Conservation (phyloP, 2,113 vertebrate species). For the Empidonax traillii region DNA sequence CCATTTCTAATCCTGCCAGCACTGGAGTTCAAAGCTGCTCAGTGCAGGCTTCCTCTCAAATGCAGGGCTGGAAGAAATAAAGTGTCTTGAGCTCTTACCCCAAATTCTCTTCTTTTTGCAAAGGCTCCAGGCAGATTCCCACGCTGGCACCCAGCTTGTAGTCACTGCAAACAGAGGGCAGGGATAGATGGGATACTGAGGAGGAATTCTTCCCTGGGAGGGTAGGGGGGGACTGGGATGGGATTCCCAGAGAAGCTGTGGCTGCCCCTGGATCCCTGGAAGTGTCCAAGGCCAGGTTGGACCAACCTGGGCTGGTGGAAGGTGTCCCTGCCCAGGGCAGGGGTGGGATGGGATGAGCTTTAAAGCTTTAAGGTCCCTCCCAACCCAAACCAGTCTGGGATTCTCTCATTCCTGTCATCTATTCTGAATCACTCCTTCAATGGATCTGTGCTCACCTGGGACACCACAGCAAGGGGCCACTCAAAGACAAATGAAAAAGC, state of each 20-base stretch:
- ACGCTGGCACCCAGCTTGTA: conserved; percentile 71
- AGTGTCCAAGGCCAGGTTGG: rapidly evolving
- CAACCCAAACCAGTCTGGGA: neutral
- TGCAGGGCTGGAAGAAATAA: neutral
- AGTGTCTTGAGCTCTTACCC: conserved; percentile 71
- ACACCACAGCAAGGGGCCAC: neutral
- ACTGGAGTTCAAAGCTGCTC: neutral
- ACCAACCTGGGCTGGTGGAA: rapidly evolving
- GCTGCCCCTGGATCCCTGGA: neutral
- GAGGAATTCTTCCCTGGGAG: rapidly evolving
- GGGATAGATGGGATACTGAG: rapidly evolving
- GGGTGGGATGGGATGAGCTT: neutral
- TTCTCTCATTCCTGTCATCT: neutral
- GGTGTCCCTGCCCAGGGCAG: neutral
- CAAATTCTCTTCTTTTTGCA: conserved; percentile 84
- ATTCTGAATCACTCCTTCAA: neutral
- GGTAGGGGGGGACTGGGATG: neutral
- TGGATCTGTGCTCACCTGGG: neutral
- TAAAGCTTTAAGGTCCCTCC: neutral
- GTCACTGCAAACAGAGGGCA: conserved; percentile 55
- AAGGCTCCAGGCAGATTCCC: conserved; percentile 84
- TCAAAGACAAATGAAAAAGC: neutral
- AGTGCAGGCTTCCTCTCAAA: neutral
- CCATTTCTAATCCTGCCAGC: neutral
- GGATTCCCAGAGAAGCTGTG: neutral